Evolutionary conservation across 2,888 invertebrate genomes (phyloP).

Genomic region (Agonum fuliginosum): DNA sequence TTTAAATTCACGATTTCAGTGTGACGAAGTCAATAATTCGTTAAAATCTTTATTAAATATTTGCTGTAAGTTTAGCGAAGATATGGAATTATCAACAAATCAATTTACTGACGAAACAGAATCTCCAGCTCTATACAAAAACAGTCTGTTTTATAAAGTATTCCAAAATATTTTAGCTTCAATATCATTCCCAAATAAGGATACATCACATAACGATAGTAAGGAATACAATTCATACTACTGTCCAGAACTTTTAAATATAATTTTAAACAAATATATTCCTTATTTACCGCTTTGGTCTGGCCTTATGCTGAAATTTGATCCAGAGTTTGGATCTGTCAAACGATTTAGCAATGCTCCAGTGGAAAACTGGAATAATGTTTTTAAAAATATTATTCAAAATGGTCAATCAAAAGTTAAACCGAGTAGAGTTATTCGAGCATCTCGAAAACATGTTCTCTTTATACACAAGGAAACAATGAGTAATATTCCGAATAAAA

Average conservation of each 20-base stretch:
- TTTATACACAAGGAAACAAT: conserved; percentile 11
- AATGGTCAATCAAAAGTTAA: background rate
- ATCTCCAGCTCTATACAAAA: background rate
- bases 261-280: conserved; percentile 9
- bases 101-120: no score
- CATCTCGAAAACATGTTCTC: conserved; percentile 7
- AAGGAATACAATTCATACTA: background rate
- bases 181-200: background rate
- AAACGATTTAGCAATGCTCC: conserved; percentile 11
- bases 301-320: background rate
- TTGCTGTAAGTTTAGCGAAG: background rate
- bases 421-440: background rate
- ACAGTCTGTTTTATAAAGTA: background rate
- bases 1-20: background rate
- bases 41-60: conserved; percentile 1
- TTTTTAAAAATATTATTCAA: conserved; percentile 3
- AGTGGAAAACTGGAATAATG: conserved; percentile 6
- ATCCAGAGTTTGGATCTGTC: background rate
- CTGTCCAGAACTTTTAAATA: conserved; percentile 1
- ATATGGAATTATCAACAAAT: background rate
- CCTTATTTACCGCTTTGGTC: background rate
- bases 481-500: background rate
- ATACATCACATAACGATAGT: background rate
- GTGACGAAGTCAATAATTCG: background rate
- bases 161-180: background rate